These are phyloP conservation scores for Lepidotrigona ventralis DNA, from an alignment of 1,140 invertebrate genomes.

Conservation along the genomic window DNA sequence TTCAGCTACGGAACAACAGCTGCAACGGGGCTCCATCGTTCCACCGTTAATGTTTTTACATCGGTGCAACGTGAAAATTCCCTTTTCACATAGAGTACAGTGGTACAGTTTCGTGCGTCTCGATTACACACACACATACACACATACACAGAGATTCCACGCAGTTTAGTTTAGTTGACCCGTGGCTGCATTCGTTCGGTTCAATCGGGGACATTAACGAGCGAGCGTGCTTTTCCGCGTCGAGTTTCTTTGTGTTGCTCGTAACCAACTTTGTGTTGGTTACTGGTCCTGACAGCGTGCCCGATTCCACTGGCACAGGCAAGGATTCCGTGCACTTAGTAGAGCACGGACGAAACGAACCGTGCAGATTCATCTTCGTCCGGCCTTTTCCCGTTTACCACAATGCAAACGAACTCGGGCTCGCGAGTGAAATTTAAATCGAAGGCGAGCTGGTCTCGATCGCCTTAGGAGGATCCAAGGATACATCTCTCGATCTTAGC, in stretches of 20 bases:
- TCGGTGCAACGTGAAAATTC: neutral
- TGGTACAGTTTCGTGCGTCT: too few relatives aligned
- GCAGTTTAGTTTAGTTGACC: neutral
- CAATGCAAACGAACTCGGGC: neutral
- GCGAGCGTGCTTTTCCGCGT: neutral
- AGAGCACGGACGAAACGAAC: constrained; percentile 50
- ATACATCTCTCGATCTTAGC: neutral
- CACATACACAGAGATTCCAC: neutral
- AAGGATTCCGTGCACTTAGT: constrained; percentile 49
- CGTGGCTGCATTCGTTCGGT: neutral
- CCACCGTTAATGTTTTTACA: neutral
- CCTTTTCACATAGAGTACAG: too few relatives aligned
- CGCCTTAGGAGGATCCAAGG: constrained; percentile 20
- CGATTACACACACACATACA: too few relatives aligned
- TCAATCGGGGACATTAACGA: neutral
- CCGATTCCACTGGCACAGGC: neutral
- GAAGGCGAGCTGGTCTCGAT: constrained; percentile 29
- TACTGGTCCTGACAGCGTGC: neutral
- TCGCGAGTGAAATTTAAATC: neutral
- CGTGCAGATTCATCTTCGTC: constrained; percentile 36
- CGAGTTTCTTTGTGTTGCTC: constrained; percentile 15
- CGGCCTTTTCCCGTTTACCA: constrained; percentile 35
- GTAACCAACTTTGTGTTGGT: neutral
- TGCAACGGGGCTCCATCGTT: too few relatives aligned
- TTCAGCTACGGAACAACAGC: neutral